Evolutionary conservation across 2,888 invertebrate genomes (phyloP).

Genomic region (Campoplex capitator): DNA sequence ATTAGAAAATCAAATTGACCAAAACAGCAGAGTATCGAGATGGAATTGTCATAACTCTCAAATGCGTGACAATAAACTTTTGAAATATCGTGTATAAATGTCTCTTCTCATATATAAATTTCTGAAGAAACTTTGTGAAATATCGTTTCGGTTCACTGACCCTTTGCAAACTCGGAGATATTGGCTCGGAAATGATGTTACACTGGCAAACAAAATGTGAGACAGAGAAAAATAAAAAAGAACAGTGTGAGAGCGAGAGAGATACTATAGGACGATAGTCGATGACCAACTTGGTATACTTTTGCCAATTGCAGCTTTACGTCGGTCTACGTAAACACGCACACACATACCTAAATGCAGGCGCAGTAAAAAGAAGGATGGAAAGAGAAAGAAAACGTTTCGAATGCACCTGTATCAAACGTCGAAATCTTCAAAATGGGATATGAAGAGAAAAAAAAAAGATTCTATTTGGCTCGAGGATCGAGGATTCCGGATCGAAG

Average conservation of each 20-base stretch:
- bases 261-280: slow-evolving; percentile 29
- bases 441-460: slow-evolving; percentile 53
- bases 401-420: slow-evolving; percentile 50
- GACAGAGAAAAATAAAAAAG: background rate
- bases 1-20: background rate
- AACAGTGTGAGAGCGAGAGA: background rate
- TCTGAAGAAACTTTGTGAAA: slow-evolving; percentile 46
- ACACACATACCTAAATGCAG: background rate
- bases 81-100: background rate
- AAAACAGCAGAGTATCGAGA: background rate
- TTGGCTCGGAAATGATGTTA: slow-evolving; percentile 53
- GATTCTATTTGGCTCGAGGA: slow-evolving; percentile 55
- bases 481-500: slow-evolving; percentile 60
- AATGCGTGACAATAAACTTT: slow-evolving; percentile 4
- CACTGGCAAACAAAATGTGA: slow-evolving; percentile 16
- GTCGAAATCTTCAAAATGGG: slow-evolving; percentile 53
- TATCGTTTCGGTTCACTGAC: slow-evolving; percentile 53
- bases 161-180: slow-evolving; percentile 51
- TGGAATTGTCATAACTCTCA: too few species aligned
- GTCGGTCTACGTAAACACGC: slow-evolving; percentile 21
- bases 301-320: slow-evolving; percentile 59
- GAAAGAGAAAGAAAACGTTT: slow-evolving; percentile 25
- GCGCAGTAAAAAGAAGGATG: slow-evolving; percentile 12
- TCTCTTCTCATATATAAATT: slow-evolving; percentile 1
- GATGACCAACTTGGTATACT: slow-evolving; percentile 52